Base-by-base conservation (phyloP, 2,888 invertebrate species). In the Zele albiditarsus region DNA sequence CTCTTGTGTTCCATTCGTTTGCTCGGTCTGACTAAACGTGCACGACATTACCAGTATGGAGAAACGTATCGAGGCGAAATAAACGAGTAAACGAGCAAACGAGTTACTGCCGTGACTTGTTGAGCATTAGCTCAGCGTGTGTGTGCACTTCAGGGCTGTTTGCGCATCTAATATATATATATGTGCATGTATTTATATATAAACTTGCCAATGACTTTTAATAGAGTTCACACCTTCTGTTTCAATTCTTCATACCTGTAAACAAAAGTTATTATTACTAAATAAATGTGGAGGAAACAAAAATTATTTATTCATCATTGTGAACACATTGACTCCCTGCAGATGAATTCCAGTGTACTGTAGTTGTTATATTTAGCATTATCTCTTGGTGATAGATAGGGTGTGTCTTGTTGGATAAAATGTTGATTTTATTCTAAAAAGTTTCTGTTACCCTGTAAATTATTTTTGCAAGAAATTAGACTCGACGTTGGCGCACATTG, bases 51-150 rank as follows among this genome's bases (percentile, higher is more conserved):
- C 66, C 74, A 42, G 60, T 38, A 57, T 53, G 23, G 33, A 57
- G 33, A 53, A 31, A 23, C 58, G 58, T 38, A 28, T 63, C 49
- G 31, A 58, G 63, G 63, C n/a, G 57, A 68, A 38, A 57, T 57
- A 71, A 71, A 53, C 57, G 53, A 75, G 71, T 31, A 67, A 75
- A 66, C 75, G 75, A 75, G 75, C 66, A 75, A 75, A 75, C 75
- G 71, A 75, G 75, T 71, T 75, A 75, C 63, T 63, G 63, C 38
- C 31, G 62, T 28, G 31, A 63, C 33, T 42, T 70, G 70, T 38
- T 60, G 58, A 46, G 46, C 46, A 46, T 46, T 46, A 46, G 14
- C 42, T 10, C 14, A 6, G 42, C n/a, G 46, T n/a, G n/a, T 46
- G n/a, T 46, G 46, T 46, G 16, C 3, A 16, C n/a, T 46, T 16